Evolutionary conservation across 2,888 invertebrate species (phyloP), one percentile per base, ranked within the genome.

Genomic region (Pseudococcus longispinus): DNA sequence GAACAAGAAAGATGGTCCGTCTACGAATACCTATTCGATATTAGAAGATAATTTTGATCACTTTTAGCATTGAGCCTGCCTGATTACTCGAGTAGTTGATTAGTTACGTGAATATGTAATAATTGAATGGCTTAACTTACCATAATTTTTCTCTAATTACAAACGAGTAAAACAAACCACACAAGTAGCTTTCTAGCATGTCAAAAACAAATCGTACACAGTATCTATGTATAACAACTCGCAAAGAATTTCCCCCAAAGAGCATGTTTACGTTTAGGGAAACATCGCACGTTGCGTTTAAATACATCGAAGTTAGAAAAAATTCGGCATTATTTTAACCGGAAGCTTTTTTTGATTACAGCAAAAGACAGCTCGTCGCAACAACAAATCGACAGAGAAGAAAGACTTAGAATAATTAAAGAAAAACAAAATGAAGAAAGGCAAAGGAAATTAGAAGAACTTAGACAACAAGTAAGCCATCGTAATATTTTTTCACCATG

Each of bases 351-450:
- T 44, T 83, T 26, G n/a, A 55, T 87, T 87, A 18, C 87, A 82
- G 87, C 83, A 42, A 87, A 87, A 87, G 80, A 87, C 51, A 32
- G 55, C 80, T 29, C n/a, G 82, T 46, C 83, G 23, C 60, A 80
- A 23, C 55, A 82, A 82, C 82, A 87, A 60, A 37, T 87, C 46
- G 89, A 89, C 87, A 88, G 93, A 89, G 93, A 93, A 91, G 93
- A 94, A 91, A 93, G 95, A 91, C 92, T 94, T 90, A 93, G 94
- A 91, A 91, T 94, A 91, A 93, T 96, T 89, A 95, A 96, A 90
- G 97, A 97, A 90, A 93, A 95, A 90, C 96, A 97, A 91, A 96
- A 96, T 92, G 96, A 95, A 90, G 97, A 97, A 91, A 94, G 97
- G 90, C 94, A 96, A 90, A 94, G 94, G 90, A 95, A 96, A 91